Base-by-base conservation (phyloP, 1,140 invertebrate species). In the Leptestheria dahalacensis region DNA sequence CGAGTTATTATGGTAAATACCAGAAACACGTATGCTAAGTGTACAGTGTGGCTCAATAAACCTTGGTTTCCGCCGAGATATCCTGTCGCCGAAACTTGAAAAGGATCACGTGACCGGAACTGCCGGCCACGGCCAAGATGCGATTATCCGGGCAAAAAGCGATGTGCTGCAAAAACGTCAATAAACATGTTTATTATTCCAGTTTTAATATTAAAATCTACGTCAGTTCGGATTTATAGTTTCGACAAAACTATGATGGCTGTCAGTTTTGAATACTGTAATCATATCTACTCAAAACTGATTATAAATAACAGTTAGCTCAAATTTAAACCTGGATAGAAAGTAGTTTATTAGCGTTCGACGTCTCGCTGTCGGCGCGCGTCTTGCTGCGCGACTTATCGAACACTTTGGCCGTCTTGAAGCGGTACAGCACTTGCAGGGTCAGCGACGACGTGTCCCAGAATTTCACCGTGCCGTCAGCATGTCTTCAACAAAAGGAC, bases 321-420 rank as follows among this genome's bases (percentile, higher is more conserved):
- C n/a, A n/a, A 15, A 41, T 41, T 6, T 41, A 41, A 9, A 41
- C 33, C 33, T 41, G 33, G 15, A 41, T 41, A 15, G 33, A 41
- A 41, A 41, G 33, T 41, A 41, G 15, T 41, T 41, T 41, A 15
- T 41, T 41, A 6, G 33, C 15, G 15, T 73, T 64, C 72, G 68
- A 68, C 64, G 62, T 46, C 33, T 60, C 51, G 24, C 48, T 50
- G 25, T 28, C 48, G 2, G 63, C 29, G 6, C 41, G n/a, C 1
- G 53, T 58, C 51, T 66, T 63, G 12, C 62, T 54, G 53, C 64
- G 65, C 46, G 79, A 78, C 68, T 85, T 83, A 71, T 95, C 88
- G 76, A 96, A 95, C 54, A 93, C 80, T 70, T 96, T 95, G 57
- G 89, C 88, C 68, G 92, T 96, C 78, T 97, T 98, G 66, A 98